phyloP scores from a whole-genome alignment of 30 jellyfish, hydroid and myxozoan species.

The Catostylus mosaicus region DNA sequence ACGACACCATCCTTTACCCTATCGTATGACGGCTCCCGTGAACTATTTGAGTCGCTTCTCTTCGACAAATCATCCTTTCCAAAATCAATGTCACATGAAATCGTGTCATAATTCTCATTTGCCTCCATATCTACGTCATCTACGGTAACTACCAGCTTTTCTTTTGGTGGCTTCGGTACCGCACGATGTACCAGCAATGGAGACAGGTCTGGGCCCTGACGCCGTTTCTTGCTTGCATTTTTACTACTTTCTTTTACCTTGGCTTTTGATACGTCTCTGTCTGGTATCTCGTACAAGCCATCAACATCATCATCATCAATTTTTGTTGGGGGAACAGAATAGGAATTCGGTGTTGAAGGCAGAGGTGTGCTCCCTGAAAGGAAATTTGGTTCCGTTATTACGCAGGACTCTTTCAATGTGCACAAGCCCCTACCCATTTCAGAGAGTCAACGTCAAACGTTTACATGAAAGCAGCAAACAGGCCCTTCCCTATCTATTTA shows the following conservation, averaged over 20 bases:
- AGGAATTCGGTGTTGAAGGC: neutral
- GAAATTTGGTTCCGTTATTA: too few relatives aligned
- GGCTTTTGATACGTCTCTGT: neutral
- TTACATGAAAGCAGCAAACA: too few relatives aligned
- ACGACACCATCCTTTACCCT: neutral
- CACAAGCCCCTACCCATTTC: too few relatives aligned
- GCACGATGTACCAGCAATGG: slow-evolving; percentile 29
- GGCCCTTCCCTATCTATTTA: too few relatives aligned
- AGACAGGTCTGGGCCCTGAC: slow-evolving; percentile 2
- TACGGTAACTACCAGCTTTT: neutral
- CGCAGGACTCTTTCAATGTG: too few relatives aligned
- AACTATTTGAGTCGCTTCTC: neutral
- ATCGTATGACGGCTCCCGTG: neutral
- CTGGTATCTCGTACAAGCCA: slow-evolving; percentile 41
- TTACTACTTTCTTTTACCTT: neutral
- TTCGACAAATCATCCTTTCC: neutral
- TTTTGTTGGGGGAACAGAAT: neutral
- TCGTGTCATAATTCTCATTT: slow-evolving; percentile 25
- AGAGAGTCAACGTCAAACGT: too few relatives aligned
- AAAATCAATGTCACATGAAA: slow-evolving; percentile 3
- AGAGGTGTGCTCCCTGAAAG: too few relatives aligned
- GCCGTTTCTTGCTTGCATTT: slow-evolving; percentile 2
- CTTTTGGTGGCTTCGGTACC: slow-evolving; percentile 34
- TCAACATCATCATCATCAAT: neutral
- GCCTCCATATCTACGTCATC: neutral